Evolutionary conservation across 2,113 vertebrate species (phyloP).

Genomic region (Vireo altiloquus): DNA sequence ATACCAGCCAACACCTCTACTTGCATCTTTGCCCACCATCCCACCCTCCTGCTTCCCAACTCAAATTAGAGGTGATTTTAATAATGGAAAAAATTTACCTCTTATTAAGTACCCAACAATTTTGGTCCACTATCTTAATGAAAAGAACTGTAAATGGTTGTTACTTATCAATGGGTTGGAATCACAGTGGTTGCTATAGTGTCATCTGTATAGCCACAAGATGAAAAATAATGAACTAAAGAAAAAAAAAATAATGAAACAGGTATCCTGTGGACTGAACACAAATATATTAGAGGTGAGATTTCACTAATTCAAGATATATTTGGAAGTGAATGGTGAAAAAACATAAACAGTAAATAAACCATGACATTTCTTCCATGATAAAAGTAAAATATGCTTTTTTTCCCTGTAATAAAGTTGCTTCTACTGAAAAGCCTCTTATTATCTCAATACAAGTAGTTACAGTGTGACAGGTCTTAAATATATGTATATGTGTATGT

Average conservation of each 20-base stretch:
- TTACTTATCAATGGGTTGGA: background rate
- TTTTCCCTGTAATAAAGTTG: background rate
- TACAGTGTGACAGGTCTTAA: background rate
- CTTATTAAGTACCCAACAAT: background rate
- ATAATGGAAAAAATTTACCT: background rate
- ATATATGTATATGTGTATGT: background rate
- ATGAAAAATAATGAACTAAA: conserved; percentile 69
- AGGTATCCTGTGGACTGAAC: conserved; percentile 47
- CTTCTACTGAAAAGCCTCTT: background rate
- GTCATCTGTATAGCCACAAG: conserved; percentile 38
- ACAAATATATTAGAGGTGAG: conserved; percentile 27
- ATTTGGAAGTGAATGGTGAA: background rate
- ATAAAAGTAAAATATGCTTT: background rate
- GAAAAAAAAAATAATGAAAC: conserved; percentile 63
- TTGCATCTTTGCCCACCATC: background rate
- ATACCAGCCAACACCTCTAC: background rate
- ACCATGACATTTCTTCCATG: background rate
- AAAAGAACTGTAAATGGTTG: conserved; percentile 2
- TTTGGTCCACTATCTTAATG: background rate
- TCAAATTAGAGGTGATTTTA: background rate
- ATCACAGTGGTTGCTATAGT: background rate
- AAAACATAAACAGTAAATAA: background rate
- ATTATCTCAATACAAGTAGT: background rate
- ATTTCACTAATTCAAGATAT: conserved; percentile 3
- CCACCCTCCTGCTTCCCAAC: background rate